These are phyloP conservation scores for Baccha elongata DNA, from an alignment of 2,888 invertebrate genomes.

Conservation along the genomic window DNA sequence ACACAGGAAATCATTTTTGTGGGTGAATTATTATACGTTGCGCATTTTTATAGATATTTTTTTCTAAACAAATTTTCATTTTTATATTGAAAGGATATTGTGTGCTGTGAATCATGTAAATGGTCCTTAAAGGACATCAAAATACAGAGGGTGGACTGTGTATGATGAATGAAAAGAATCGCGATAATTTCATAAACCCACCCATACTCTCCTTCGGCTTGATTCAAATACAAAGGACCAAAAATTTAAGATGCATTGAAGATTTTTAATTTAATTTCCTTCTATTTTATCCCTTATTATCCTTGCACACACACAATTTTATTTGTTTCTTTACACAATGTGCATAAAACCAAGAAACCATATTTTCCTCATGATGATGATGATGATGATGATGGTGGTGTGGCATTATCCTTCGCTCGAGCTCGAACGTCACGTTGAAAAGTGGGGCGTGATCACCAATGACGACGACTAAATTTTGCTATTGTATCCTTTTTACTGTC, in stretches of 20 bases:
- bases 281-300: slow-evolving; percentile 53
- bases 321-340: slow-evolving; percentile 55
- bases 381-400: slow-evolving; percentile 4
- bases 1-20: slow-evolving; percentile 70
- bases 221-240: neutral
- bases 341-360: slow-evolving; percentile 31
- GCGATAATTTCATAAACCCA: slow-evolving; percentile 55
- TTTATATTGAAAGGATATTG: slow-evolving; percentile 67
- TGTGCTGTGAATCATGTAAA: slow-evolving; percentile 70
- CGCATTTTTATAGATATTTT: slow-evolving; percentile 1
- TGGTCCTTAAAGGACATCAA: slow-evolving; percentile 49
- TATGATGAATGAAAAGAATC: slow-evolving; percentile 43
- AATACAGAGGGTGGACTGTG: neutral
- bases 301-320: slow-evolving; percentile 26
- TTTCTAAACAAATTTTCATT: neutral
- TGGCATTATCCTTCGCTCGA: slow-evolving; percentile 45
- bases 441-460: slow-evolving; percentile 70
- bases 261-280: slow-evolving; percentile 68
- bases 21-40: slow-evolving; percentile 67
- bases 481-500: slow-evolving; percentile 73
- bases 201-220: neutral
- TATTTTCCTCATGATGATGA: slow-evolving; percentile 7
- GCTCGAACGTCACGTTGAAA: slow-evolving; percentile 40
- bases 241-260: slow-evolving; percentile 67
- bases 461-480: slow-evolving; percentile 72